These are phyloP conservation scores for Clusia tigrina DNA, from an alignment of 2,888 invertebrate genomes.

Conservation along the genomic window DNA sequence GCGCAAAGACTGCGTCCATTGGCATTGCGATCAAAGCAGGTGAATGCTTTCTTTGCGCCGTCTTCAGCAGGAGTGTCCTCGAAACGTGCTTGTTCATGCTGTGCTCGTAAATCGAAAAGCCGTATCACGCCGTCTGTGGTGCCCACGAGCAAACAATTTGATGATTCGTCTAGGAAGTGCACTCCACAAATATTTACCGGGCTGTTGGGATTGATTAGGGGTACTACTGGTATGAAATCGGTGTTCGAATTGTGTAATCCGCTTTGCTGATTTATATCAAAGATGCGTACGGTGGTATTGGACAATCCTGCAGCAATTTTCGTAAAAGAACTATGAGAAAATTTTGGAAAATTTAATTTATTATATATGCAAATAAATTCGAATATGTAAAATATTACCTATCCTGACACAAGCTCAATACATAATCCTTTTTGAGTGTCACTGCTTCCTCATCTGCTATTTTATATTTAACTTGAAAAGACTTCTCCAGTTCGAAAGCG, in stretches of 20 bases:
- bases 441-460: constrained; percentile 66
- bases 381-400: constrained; percentile 60
- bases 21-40: constrained; percentile 78
- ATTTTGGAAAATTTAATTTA: constrained; percentile 10
- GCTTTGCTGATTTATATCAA: constrained; percentile 64
- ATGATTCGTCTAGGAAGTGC: constrained; percentile 52
- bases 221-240: constrained; percentile 27
- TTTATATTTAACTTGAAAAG: constrained; percentile 51
- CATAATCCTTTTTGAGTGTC: constrained; percentile 68
- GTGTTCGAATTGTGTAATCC: constrained; percentile 15
- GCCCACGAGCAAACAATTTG: constrained; percentile 51
- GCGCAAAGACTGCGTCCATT: constrained; percentile 76
- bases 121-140: constrained; percentile 51
- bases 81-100: constrained; percentile 57
- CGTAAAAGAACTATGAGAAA: constrained; percentile 51
- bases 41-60: constrained; percentile 67
- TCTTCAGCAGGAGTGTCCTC: constrained; percentile 28
- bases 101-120: constrained; percentile 64
- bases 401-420: constrained; percentile 69
- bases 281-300: constrained; percentile 66
- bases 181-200: constrained; percentile 48
- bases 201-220: neutral
- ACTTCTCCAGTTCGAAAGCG: constrained; percentile 45
- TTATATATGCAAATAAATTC: neutral
- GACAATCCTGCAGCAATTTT: constrained; percentile 67